phyloP scores from a whole-genome alignment of 2,797 vertebrate genomes.

The Pipistrellus kuhlii region DNA sequence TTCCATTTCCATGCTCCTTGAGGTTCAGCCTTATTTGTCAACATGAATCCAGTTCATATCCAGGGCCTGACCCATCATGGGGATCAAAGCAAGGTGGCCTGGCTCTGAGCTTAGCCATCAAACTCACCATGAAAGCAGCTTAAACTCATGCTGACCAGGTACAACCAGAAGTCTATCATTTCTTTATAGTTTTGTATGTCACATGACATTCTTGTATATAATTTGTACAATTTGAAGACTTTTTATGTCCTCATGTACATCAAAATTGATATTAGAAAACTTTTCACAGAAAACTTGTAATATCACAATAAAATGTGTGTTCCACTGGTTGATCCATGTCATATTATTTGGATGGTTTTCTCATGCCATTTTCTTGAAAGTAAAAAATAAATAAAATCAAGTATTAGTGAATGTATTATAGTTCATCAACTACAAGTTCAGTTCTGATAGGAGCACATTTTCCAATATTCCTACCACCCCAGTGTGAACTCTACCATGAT shows the following conservation, averaged over 20 bases:
- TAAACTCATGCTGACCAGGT: fast-evolving
- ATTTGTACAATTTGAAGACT: neutral
- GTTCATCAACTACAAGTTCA: neutral
- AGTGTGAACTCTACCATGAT: fast-evolving
- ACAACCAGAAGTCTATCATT: fast-evolving
- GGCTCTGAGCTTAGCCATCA: fast-evolving
- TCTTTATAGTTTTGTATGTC: no score
- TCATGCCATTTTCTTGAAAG: neutral
- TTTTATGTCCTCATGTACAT: fast-evolving
- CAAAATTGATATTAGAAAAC: fast-evolving
- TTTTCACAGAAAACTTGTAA: neutral
- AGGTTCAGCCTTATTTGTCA: no score
- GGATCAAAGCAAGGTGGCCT: fast-evolving
- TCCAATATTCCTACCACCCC: fast-evolving
- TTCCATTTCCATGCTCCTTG: fast-evolving
- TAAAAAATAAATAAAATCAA: neutral
- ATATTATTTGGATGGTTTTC: neutral
- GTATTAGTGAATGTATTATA: no score
- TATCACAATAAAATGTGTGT: neutral
- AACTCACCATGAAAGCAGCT: neutral
- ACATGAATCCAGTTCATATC: fast-evolving
- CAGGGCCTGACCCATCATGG: fast-evolving
- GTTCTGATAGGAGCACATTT: fast-evolving
- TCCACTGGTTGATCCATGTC: fast-evolving
- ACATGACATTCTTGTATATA: fast-evolving